Base-by-base conservation (phyloP, 2,797 vertebrate species). In the Spinus pinus region DNA sequence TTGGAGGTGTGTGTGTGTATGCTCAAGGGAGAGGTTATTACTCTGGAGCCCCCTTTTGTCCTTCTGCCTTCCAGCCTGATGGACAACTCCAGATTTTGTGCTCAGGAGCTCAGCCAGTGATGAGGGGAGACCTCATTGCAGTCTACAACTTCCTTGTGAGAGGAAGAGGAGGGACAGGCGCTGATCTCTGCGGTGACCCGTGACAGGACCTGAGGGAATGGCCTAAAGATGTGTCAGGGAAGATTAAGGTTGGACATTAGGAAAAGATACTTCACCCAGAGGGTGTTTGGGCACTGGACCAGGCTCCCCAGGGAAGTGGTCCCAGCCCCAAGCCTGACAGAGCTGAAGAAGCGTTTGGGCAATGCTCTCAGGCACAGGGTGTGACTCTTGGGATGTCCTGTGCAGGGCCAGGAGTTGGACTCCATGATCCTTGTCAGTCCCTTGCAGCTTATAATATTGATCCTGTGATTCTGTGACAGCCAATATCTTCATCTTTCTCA, bases 121-220 rank as follows among this genome's bases (percentile, higher is more conserved):
- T 77, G 24, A 61, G 28, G 9, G 39, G 21, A 69, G 41, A 41
- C 17, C 25, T 46, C 30, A 33, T 2, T 69, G 47, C 33, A 46
- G 23, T 46, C 51, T 30, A 25, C 64, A 35, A 2, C 25, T 47
- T 69, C 49, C 30, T 25, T 5, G 2, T 61, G 21, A 61, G 8
- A 3, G 5, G 20, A 60, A 14, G 24, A 60, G 25, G 33, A 77
- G 25, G 7, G 17, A 8, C 30, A 61, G 73, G 12, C 6, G 3
- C 41, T 61, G 56, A 15, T 69, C 25, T 69, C 54, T 61, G 6
- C 41, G 35, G 23, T 60, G 46, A 24, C 16, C 39, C 10, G 22
- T 8, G 27, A 44, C 37, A 61, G 33, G 14, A 47, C 24, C 12
- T 0, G 0, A 47, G 47, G 33, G 25, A 54, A 41, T 10, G 2